These are phyloP conservation scores for Heteropelma amictum DNA, from an alignment of 2,888 invertebrate species.

Conservation along the genomic window DNA sequence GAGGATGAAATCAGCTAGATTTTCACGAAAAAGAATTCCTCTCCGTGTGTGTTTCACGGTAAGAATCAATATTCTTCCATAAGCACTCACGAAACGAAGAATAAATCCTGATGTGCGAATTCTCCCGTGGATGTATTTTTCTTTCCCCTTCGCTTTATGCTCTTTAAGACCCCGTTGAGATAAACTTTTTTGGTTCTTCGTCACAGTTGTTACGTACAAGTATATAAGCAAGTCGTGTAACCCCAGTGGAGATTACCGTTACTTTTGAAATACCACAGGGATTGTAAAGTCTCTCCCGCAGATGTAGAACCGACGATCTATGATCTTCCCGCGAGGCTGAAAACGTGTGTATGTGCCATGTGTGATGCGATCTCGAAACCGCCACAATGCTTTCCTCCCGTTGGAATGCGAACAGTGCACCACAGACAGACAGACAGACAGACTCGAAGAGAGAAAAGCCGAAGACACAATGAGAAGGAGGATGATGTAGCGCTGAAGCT, in stretches of 20 bases:
- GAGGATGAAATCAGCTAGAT: too few relatives aligned
- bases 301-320: constrained; percentile 32
- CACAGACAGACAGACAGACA: background rate
- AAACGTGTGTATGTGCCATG: constrained; percentile 33
- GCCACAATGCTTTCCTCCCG: constrained; percentile 23
- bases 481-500: background rate
- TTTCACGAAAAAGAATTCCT: too few relatives aligned
- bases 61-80: too few relatives aligned
- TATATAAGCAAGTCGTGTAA: constrained; percentile 7
- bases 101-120: too few relatives aligned
- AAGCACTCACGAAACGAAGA: too few relatives aligned
- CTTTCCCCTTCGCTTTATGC: background rate
- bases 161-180: background rate
- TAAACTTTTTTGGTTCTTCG: constrained; percentile 16
- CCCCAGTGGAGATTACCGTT: constrained; percentile 14
- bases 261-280: constrained; percentile 24
- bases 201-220: constrained; percentile 4
- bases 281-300: constrained; percentile 25
- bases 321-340: constrained; percentile 32
- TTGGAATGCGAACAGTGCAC: constrained; percentile 12
- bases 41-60: too few relatives aligned
- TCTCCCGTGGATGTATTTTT: background rate
- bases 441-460: background rate
- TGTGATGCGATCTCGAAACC: constrained; percentile 37
- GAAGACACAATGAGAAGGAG: background rate